Percentiles rank a stretch among this genome's conserved stretches.
These are phyloP conservation scores for Caenorhabditis zanzibari DNA, from an alignment of 2,888 invertebrate genomes.

Conservation along the genomic window DNA sequence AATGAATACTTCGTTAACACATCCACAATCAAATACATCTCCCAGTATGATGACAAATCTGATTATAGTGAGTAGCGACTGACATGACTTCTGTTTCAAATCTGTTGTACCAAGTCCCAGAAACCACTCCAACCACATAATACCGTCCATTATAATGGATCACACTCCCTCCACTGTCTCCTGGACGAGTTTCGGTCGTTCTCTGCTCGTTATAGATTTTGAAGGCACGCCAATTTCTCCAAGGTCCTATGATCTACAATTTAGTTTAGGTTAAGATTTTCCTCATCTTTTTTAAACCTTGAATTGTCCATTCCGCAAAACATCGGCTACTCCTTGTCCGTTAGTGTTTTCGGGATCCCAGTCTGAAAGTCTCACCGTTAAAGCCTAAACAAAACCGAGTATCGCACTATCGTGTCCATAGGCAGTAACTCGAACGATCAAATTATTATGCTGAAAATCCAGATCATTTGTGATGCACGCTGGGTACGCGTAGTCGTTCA, in stretches of 20 bases:
- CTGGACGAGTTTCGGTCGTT: neutral
- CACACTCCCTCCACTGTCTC: neutral
- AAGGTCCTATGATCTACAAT: neutral
- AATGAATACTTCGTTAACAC: too few relatives aligned
- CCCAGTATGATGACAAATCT: neutral
- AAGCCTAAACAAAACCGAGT: neutral
- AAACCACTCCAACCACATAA: neutral
- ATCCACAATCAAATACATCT: too few relatives aligned
- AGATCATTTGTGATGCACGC: neutral
- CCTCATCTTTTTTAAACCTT: neutral
- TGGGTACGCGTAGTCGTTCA: neutral
- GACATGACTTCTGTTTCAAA: neutral
- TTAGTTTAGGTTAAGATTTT: too few relatives aligned
- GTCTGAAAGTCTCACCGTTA: neutral
- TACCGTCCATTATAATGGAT: neutral
- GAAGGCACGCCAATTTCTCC: neutral
- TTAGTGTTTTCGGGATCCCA: neutral
- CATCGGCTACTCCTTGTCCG: neutral
- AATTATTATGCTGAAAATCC: neutral
- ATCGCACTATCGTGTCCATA: neutral
- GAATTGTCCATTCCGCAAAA: neutral
- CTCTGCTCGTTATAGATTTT: too few relatives aligned
- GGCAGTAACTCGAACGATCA: neutral
- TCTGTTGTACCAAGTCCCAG: too few relatives aligned
- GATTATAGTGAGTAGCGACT: neutral